phyloP scores from a whole-genome alignment of 2,888 invertebrate genomes.

The Enchytraeus crypticus region DNA sequence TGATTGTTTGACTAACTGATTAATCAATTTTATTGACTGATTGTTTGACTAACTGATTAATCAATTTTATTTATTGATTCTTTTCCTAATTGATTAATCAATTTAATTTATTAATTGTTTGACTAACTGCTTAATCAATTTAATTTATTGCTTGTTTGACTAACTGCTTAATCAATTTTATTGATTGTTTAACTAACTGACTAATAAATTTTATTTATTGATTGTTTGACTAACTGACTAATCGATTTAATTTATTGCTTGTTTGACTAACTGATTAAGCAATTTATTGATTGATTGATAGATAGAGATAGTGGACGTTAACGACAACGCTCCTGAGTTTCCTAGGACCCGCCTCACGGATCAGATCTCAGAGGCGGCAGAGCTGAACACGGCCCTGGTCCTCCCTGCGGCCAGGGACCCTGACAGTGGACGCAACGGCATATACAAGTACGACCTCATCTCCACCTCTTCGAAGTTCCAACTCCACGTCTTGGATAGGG shows the following conservation, averaged over 20 bases:
- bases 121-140: too few species aligned
- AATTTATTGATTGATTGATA: too few species aligned
- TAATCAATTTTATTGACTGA: too few species aligned
- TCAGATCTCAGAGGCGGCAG: slow-evolving; percentile 22
- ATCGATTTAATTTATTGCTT: not conserved
- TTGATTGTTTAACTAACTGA: not conserved
- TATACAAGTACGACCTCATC: slow-evolving; percentile 21
- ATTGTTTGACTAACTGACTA: not conserved
- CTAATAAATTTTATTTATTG: not conserved
- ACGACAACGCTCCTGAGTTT: slow-evolving; percentile 27
- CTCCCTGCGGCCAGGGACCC: slow-evolving; percentile 23
- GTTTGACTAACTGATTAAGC: not conserved
- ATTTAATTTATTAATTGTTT: too few species aligned
- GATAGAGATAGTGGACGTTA: slow-evolving; percentile 23
- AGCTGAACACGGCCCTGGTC: slow-evolving; percentile 17
- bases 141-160: too few species aligned
- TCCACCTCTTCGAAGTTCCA: slow-evolving; percentile 2
- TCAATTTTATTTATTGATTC: too few species aligned
- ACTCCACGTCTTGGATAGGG: slow-evolving; percentile 14
- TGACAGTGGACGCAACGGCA: slow-evolving; percentile 15
- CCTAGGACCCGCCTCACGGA: slow-evolving; percentile 16
- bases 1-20: too few species aligned
- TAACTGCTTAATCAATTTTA: too few species aligned
- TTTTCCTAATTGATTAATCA: too few species aligned
- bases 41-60: too few species aligned